Evolutionary conservation across 2,888 invertebrate species (phyloP), one percentile per base, ranked within the genome.

Genomic region (Nomada hirtipes): DNA sequence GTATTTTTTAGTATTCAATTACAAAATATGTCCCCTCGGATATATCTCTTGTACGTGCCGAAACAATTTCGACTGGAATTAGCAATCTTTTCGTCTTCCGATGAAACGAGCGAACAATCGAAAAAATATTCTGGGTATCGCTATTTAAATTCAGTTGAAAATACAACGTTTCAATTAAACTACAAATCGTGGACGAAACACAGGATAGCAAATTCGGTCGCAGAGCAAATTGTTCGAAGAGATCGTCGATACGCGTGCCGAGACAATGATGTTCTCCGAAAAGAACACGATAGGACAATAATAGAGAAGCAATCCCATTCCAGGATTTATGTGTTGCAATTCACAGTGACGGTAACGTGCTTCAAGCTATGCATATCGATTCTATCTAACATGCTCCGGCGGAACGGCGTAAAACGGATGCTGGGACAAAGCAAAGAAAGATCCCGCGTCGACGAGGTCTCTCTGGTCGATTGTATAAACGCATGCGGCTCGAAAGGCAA

Each of bases 351-450:
- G 73, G 36, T 3, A 76, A 42, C 42, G 55, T 65, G 29, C n/a
- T 64, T 42, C 57, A 47, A 42, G 44, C 26, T 70, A 65, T 65
- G 59, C 57, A 60, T 76, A 79, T 79, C 69, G 70, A 79, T 70
- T 70, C 53, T n/a, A 59, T 76, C 64, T 23, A 59, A 44, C 44
- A 18, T 36, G 53, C 63, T 57, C 73, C 23, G 18, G 9, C 20
- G 26, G 36, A n/a, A 36, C 36, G 18, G 18, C 20, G 50, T 7
- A 2, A 20, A 61, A 11, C 23, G 20, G 23, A 36, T 18, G 50
- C 42, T 23, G 47, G 50, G 20, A 61, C 11, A 36, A 36, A 61
- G 26, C 26, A n/a, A 50, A 26, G 23, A 23, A 44, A 63, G 13
- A 50, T 50, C 20, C 2, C 26, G 4, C 47, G 36, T 10, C 4